A percentile compares a stretch with the other conserved stretches of the same genome.
These are phyloP conservation scores for Empis stercorea DNA, from an alignment of 2,888 invertebrate species.

Conservation along the genomic window DNA sequence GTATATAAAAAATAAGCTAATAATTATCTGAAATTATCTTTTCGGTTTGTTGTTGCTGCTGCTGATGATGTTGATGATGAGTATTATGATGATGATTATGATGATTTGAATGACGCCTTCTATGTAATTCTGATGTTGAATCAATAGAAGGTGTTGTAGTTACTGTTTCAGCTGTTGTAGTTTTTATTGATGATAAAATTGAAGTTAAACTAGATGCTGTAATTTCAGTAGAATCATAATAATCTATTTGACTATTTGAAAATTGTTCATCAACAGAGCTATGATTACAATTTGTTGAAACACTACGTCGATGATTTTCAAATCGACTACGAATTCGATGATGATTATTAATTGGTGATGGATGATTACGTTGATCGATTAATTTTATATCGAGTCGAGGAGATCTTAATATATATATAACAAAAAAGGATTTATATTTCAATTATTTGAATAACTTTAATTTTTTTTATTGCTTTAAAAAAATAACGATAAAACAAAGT, in stretches of 20 bases:
- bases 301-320: conserved; percentile 18
- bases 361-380: conserved; percentile 19
- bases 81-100: conserved; percentile 11
- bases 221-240: conserved; percentile 1
- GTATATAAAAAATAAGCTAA: too few relatives aligned
- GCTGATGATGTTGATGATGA: conserved; percentile 4
- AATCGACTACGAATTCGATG: conserved; percentile 17
- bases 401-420: conserved; percentile 19
- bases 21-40: too few relatives aligned
- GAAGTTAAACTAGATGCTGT: background rate
- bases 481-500: too few relatives aligned
- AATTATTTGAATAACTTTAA: too few relatives aligned
- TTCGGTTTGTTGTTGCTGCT: conserved; percentile 2
- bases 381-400: conserved; percentile 31
- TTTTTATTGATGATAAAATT: conserved; percentile 1
- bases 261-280: conserved; percentile 12
- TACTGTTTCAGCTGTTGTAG: conserved; percentile 5
- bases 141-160: conserved; percentile 13
- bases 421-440: too few relatives aligned
- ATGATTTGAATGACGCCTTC: conserved; percentile 8
- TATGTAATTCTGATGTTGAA: conserved; percentile 13
- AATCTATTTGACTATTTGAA: conserved; percentile 7
- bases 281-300: background rate
- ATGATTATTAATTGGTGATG: conserved; percentile 16
- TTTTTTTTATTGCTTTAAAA: too few relatives aligned